These are phyloP conservation scores for Listronotus oregonensis DNA, from an alignment of 1,140 invertebrate species.

Conservation along the genomic window DNA sequence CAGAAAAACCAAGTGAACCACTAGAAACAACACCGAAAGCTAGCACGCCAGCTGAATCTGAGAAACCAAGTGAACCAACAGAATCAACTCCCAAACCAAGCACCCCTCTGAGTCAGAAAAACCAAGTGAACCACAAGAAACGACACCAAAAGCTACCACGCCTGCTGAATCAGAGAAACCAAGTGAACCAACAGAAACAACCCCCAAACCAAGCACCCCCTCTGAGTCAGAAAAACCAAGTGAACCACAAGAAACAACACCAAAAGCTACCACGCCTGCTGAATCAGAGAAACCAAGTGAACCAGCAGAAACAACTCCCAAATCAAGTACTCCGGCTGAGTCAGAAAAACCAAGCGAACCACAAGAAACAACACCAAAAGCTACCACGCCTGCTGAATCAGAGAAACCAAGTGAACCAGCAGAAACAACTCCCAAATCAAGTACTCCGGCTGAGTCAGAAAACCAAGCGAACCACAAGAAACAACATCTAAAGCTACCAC, in stretches of 20 bases:
- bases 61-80: not conserved
- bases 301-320: not conserved
- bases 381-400: not conserved
- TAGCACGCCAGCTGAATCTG: not conserved
- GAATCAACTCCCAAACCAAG: not conserved
- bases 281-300: not conserved
- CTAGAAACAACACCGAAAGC: not conserved
- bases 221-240: not conserved
- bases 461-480: not conserved
- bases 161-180: constrained; percentile 1
- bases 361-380: not conserved
- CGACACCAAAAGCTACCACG: not conserved
- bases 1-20: not conserved
- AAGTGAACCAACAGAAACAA: not conserved
- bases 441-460: not conserved
- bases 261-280: constrained; percentile 6
- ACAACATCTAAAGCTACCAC: constrained; percentile 8
- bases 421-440: not conserved
- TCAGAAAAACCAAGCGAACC: not conserved
- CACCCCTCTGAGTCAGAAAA: not conserved
- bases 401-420: not conserved
- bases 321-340: not conserved
- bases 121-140: not conserved
- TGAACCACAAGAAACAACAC: not conserved
- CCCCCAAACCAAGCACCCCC: constrained; percentile 1